phyloP scores from a whole-genome alignment of 1,140 invertebrate species.

The Laodelphax striatellus region DNA sequence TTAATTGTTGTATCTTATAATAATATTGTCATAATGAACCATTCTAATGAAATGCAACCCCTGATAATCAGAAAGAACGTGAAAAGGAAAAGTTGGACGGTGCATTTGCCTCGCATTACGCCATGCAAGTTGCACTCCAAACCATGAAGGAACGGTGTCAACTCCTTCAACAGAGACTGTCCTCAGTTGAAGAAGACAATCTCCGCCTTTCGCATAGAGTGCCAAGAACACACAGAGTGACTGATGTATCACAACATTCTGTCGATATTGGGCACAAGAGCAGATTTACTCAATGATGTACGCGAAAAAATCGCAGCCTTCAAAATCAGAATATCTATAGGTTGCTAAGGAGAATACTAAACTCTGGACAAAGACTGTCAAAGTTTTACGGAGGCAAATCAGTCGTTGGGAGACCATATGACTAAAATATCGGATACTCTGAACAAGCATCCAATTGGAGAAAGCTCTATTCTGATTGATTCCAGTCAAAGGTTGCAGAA shows the following conservation, averaged over 20 bases:
- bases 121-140: slow-evolving; percentile 59
- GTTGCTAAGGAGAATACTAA: slow-evolving; percentile 66
- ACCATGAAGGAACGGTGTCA: slow-evolving; percentile 69
- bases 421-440: slow-evolving; percentile 18
- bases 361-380: slow-evolving; percentile 58
- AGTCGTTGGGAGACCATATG: slow-evolving; percentile 19
- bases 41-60: no score
- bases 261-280: slow-evolving; percentile 6
- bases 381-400: slow-evolving; percentile 46
- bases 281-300: slow-evolving; percentile 32
- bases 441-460: slow-evolving; percentile 17
- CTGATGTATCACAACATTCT: neutral
- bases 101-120: slow-evolving; percentile 35
- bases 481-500: slow-evolving; percentile 8
- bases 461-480: slow-evolving; percentile 13
- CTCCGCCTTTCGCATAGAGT: slow-evolving; percentile 44
- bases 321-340: slow-evolving; percentile 62
- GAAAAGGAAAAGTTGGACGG: no score
- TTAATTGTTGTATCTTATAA: no score
- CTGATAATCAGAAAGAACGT: no score
- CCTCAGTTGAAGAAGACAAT: slow-evolving; percentile 60
- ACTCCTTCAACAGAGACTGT: slow-evolving; percentile 52
- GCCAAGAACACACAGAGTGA: slow-evolving; percentile 25
- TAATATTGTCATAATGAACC: no score
- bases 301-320: slow-evolving; percentile 61